A percentile compares a stretch with the other conserved stretches of the same genome.
Evolutionary conservation across 2,888 invertebrate genomes (phyloP).

Genomic region (Strigamia crassipes): DNA sequence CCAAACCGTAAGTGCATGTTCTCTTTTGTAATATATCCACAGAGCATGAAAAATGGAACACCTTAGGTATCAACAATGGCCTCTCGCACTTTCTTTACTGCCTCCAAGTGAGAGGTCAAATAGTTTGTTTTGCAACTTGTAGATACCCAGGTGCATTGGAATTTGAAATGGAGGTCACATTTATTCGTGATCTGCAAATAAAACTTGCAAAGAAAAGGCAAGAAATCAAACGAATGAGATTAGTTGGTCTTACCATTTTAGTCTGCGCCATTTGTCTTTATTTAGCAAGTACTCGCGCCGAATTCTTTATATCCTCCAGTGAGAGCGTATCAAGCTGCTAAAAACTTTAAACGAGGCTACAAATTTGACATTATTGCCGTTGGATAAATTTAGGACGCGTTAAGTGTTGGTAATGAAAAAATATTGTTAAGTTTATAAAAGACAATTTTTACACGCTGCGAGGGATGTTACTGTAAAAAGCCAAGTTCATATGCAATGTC

Average conservation of each 20-base stretch:
- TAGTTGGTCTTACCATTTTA: background rate
- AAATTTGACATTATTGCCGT: slow-evolving; percentile 14
- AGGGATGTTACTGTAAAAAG: background rate
- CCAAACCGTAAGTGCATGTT: slow-evolving; percentile 2
- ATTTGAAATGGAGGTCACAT: slow-evolving; percentile 7
- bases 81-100: background rate
- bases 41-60: slow-evolving; percentile 17
- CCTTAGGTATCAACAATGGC: slow-evolving; percentile 17
- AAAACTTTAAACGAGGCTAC: slow-evolving; percentile 7
- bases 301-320: background rate
- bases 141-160: background rate
- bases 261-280: slow-evolving; percentile 5
- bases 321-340: background rate
- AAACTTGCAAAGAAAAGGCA: slow-evolving; percentile 5
- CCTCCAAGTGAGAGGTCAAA: slow-evolving; percentile 1
- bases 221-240: slow-evolving; percentile 30
- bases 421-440: background rate
- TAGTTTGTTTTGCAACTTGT: slow-evolving; percentile 14
- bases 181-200: background rate
- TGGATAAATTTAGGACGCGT: background rate
- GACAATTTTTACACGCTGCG: background rate
- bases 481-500: slow-evolving; percentile 4
- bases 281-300: background rate
- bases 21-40: slow-evolving; percentile 27
- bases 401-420: slow-evolving; percentile 9